Conservation (phyloP, 2,797 vertebrate species). For the Pelochelys cantorii region DNA sequence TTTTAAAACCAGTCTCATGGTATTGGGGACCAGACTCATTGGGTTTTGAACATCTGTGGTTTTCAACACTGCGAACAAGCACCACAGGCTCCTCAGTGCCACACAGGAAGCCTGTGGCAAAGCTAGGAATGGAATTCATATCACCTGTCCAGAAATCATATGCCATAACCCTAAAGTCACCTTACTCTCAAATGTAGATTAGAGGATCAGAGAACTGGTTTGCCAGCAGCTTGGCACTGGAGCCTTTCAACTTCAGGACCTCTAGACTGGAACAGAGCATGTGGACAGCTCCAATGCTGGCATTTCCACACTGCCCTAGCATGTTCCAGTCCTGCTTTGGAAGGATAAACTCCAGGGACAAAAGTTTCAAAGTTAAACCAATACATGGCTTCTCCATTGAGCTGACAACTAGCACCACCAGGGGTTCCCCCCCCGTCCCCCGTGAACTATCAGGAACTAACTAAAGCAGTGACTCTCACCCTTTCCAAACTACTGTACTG, state of each 20-base stretch:
- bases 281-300: background rate
- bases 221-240: background rate
- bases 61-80: background rate
- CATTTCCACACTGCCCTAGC: background rate
- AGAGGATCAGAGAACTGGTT: background rate
- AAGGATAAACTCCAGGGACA: constrained; percentile 1
- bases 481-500: too few species aligned
- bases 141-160: background rate
- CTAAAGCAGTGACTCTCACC: fast-evolving
- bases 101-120: background rate
- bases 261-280: background rate
- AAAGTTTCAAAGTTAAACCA: background rate
- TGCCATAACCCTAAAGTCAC: background rate
- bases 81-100: background rate
- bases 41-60: background rate
- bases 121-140: background rate
- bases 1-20: background rate
- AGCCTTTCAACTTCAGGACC: background rate
- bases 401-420: background rate
- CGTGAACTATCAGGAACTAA: background rate
- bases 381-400: background rate
- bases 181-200: background rate
- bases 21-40: background rate
- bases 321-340: background rate
- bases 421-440: background rate